Evolutionary conservation across 2,797 vertebrate genomes (phyloP).

Genomic region (Galago senegalensis): DNA sequence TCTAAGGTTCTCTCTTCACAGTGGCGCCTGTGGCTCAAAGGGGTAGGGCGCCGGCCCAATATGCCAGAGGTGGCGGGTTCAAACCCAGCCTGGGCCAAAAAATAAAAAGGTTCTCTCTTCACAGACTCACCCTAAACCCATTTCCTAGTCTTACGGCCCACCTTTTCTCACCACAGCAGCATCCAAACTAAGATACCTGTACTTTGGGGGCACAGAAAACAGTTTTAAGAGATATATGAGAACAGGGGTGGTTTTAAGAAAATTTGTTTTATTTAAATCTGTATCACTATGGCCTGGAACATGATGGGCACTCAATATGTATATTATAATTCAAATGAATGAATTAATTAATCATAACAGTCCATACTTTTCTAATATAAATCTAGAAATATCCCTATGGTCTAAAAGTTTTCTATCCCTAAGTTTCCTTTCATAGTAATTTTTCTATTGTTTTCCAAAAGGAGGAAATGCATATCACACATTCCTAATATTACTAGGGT

Average conservation of each 20-base stretch:
- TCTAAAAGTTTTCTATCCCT: slow-evolving; percentile 3
- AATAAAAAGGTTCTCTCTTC: background rate
- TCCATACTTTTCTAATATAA: background rate
- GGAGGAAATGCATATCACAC: background rate
- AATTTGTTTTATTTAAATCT: slow-evolving; percentile 19
- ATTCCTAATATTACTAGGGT: slow-evolving; percentile 11
- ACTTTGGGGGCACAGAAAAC: background rate
- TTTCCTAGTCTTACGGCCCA: background rate
- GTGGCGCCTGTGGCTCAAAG: background rate
- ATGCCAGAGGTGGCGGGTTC: no score
- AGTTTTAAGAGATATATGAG: background rate
- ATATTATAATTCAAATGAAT: background rate
- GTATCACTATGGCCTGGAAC: background rate
- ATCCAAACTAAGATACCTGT: background rate
- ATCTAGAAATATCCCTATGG: background rate
- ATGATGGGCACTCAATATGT: background rate
- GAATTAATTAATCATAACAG: background rate
- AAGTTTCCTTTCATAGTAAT: background rate
- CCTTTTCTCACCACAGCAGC: background rate
- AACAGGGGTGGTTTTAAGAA: background rate
- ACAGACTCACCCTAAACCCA: background rate
- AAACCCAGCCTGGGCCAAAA: no score
- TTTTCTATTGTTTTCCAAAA: background rate
- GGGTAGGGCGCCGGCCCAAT: no score
- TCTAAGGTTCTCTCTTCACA: background rate